Base-by-base conservation (phyloP, 2,797 vertebrate genomes). In the Capromys pilorides region DNA sequence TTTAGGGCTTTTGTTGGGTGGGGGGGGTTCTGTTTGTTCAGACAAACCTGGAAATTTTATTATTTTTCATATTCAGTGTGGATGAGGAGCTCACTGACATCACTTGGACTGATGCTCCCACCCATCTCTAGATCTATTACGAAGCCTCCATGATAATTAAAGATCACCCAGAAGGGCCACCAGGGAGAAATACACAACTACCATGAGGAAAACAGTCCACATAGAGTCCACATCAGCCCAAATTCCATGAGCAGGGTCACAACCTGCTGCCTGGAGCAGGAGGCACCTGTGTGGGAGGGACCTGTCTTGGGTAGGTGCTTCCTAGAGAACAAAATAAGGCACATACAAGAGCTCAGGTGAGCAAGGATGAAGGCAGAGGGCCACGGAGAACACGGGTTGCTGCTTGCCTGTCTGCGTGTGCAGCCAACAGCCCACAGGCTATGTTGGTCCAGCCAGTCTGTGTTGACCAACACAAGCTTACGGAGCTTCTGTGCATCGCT, bases 241-340 rank as follows among this genome's bases (percentile, higher is more conserved):
- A 83, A 90, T 94, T 97, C 91, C 95, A 95, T 96, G 95, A 97
- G 87, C 81, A 93, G 59, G 21, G 62, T 91, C 91, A 73, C 91
- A 95, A 95, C 94, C 90, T 94, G 91, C 91, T 88, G 82, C 83
- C 86, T 86, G 36, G 95, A 92, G 75, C 39, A 22, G 66, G 73
- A 94, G 91, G 91, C 87, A 64, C 41, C 54, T 33, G 89, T 86
- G 97, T 95, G 91, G 95, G 95, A 96, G 80, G 85, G 73, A 94
- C 92, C 82, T 83, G 93, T 92, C 95, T 95, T 88, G 84, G 89
- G 62, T 89, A 95, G 94, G 93, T 93, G 69, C 90, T 93, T 96
- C 90, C 88, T 49, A 85, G 22, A 81, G 83, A 97, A 93, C 54
- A 79, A 89, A 95, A 93, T 90, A 61, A 92, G 62, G 80, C 84